phyloP scores from a whole-genome alignment of 2,888 invertebrate species.

The Eurois occulta region DNA sequence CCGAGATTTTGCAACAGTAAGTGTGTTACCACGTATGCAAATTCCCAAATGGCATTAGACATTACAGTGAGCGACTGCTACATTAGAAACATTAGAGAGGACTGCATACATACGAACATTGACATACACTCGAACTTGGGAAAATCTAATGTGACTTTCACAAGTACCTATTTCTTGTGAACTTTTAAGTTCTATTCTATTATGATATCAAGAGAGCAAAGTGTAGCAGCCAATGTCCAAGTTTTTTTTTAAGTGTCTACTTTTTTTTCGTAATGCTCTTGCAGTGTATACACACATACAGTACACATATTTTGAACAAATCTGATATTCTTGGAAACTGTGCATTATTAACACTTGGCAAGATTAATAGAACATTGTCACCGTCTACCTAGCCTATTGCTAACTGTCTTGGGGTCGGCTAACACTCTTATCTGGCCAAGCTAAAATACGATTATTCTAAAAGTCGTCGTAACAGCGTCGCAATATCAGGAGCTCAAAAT shows the following conservation, averaged over 20 bases:
- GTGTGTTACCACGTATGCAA: constrained; percentile 43
- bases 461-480: too few species aligned
- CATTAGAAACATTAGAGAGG: constrained; percentile 52
- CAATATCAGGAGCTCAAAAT: too few species aligned
- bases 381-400: too few species aligned
- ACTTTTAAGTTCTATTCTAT: not conserved
- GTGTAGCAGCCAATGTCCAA: not conserved
- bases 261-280: not conserved
- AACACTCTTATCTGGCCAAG: too few species aligned
- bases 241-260: not conserved
- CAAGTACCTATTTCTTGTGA: constrained; percentile 10
- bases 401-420: too few species aligned
- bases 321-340: not conserved
- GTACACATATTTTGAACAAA: not conserved
- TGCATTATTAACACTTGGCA: not conserved
- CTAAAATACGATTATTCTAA: too few species aligned
- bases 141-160: constrained; percentile 9
- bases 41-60: constrained; percentile 55
- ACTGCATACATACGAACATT: constrained; percentile 17
- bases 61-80: constrained; percentile 56
- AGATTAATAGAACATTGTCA: not conserved
- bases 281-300: not conserved
- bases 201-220: not conserved
- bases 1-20: constrained; percentile 16
- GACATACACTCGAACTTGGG: constrained; percentile 7